phyloP scores from a whole-genome alignment of 2,113 vertebrate species.

The Axis porcinus region DNA sequence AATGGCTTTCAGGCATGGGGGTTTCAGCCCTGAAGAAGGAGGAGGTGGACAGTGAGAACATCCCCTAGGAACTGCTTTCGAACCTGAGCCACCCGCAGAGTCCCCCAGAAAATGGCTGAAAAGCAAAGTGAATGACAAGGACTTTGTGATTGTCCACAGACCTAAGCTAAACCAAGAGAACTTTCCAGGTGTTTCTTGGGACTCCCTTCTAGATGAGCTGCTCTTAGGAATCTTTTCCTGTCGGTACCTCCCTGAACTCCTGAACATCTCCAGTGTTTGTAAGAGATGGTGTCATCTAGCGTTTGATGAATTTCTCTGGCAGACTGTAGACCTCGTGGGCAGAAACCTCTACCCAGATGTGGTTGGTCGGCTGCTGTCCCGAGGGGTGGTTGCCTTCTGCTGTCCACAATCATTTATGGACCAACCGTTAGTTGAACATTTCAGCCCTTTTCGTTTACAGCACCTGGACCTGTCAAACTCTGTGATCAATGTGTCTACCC shows the following conservation, averaged over 20 bases:
- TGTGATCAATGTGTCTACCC: background rate
- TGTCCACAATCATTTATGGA: background rate
- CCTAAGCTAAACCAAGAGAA: background rate
- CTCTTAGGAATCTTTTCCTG: background rate
- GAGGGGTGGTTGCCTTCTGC: background rate
- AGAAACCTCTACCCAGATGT: background rate
- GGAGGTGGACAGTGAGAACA: slow-evolving; percentile 84
- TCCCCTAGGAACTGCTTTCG: slow-evolving; percentile 83
- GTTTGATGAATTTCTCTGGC: background rate
- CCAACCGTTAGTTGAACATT: background rate
- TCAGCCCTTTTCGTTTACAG: background rate
- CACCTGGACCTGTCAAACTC: background rate
- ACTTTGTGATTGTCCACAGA: background rate
- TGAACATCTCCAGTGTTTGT: background rate
- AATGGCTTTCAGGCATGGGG: slow-evolving; percentile 75
- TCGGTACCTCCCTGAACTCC: background rate
- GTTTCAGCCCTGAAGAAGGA: slow-evolving; percentile 78
- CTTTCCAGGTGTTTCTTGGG: background rate
- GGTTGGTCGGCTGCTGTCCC: background rate
- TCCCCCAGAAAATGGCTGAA: background rate
- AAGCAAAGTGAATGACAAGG: background rate
- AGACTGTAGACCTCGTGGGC: background rate
- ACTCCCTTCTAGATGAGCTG: background rate
- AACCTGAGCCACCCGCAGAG: background rate
- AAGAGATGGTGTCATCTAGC: background rate